A percentile compares a stretch with the other conserved stretches of the same genome.
These are phyloP conservation scores for Tiaroga cobitis DNA, from an alignment of 2,797 vertebrate genomes.

Conservation along the genomic window DNA sequence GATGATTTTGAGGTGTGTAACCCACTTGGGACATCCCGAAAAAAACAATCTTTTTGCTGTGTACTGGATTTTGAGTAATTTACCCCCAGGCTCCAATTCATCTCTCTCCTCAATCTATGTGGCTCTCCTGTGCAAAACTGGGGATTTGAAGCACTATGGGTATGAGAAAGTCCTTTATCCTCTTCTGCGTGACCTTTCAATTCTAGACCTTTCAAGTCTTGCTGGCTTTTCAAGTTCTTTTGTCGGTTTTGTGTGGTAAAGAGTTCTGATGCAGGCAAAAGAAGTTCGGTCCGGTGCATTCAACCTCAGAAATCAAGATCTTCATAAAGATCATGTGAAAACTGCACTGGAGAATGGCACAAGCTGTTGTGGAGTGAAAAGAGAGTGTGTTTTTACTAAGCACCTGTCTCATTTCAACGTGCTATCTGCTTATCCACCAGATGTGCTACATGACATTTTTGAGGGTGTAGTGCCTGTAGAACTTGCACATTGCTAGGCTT, in stretches of 20 bases:
- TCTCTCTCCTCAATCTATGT: constrained; percentile 1
- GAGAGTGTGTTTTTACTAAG: constrained; percentile 3
- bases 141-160: background rate
- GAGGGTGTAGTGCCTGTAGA: constrained; percentile 8
- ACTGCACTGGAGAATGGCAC: background rate
- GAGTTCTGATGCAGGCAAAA: background rate
- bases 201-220: no score
- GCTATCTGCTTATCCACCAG: constrained; percentile 4
- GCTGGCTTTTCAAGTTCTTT: no score
- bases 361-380: constrained; percentile 25
- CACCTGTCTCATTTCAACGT: constrained; percentile 19
- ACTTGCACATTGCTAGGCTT: constrained; percentile 1
- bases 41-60: background rate
- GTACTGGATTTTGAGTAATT: background rate
- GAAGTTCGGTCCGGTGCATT: constrained; percentile 9
- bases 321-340: constrained; percentile 17
- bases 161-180: background rate
- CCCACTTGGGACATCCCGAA: background rate
- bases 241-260: no score
- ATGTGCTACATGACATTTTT: constrained; percentile 7
- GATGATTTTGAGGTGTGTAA: background rate
- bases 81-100: background rate
- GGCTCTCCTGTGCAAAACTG: constrained; percentile 1
- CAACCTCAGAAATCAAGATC: constrained; percentile 16
- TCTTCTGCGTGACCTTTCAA: no score